Evolutionary conservation across 2,113 vertebrate species (phyloP).

Genomic region (Rostratula benghalensis): DNA sequence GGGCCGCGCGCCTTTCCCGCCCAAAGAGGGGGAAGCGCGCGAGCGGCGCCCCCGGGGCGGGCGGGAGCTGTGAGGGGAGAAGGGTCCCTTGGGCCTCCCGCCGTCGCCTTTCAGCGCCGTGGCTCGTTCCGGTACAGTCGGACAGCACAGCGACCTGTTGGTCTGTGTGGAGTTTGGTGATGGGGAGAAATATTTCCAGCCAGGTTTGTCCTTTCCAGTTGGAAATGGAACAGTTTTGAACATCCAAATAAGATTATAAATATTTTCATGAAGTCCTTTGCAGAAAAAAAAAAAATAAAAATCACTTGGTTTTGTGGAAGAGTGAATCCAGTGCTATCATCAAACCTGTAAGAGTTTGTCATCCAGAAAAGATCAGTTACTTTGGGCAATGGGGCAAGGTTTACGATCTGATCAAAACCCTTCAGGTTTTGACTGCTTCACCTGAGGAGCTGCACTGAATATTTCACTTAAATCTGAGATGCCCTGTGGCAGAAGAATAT

Average conservation of each 20-base stretch:
- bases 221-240: neutral
- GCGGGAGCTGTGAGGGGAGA: accelerated
- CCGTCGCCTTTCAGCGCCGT: accelerated
- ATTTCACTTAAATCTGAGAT: neutral
- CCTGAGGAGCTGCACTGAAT: accelerated
- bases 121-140: accelerated
- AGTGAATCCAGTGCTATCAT: neutral
- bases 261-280: neutral
- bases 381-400: neutral
- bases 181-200: neutral
- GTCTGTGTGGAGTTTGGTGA: neutral
- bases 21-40: neutral
- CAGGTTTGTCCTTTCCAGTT: neutral
- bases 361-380: neutral
- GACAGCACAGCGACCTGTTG: neutral
- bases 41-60: accelerated
- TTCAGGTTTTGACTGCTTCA: neutral
- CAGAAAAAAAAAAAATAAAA: neutral
- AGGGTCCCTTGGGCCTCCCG: accelerated
- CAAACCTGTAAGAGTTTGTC: neutral
- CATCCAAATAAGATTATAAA: neutral
- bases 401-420: neutral
- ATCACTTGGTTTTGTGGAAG: neutral
- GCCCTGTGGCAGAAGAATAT: neutral
- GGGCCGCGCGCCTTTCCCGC: neutral